Conservation (phyloP, 2,113 vertebrate species). For the Oncorhynchus nerka region DNA sequence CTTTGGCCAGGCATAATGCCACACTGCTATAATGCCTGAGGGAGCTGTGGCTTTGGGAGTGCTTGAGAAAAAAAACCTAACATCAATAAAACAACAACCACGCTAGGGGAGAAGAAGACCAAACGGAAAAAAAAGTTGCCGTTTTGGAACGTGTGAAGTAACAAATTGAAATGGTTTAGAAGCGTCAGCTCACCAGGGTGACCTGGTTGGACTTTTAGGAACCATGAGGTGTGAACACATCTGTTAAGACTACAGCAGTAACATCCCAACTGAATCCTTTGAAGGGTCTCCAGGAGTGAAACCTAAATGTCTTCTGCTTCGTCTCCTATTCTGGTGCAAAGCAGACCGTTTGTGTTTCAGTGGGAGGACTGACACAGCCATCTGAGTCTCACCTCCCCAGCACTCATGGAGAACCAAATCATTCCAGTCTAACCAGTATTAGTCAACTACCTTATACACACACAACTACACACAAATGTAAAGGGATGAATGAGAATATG, state of each 20-base stretch:
- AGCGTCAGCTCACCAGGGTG: conserved; percentile 15
- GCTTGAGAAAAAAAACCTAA: conserved; percentile 6
- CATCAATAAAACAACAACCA: conserved; percentile 38
- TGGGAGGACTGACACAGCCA: too few species aligned
- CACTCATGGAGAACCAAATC: neutral
- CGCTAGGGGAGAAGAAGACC: conserved; percentile 45
- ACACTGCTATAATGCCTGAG: neutral
- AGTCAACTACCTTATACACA: too few species aligned
- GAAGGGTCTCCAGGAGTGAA: too few species aligned
- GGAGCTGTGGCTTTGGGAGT: conserved; percentile 26
- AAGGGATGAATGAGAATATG: too few species aligned
- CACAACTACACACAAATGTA: too few species aligned
- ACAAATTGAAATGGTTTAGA: conserved; percentile 51
- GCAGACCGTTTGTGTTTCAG: too few species aligned
- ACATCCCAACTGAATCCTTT: too few species aligned
- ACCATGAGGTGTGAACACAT: too few species aligned
- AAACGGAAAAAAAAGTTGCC: conserved; percentile 51
- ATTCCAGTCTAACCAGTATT: neutral
- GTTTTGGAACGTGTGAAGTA: conserved; percentile 57
- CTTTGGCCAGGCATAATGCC: neutral
- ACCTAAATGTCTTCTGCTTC: too few species aligned
- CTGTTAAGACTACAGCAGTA: too few species aligned
- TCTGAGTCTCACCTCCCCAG: neutral
- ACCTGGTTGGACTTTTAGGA: conserved; percentile 44
- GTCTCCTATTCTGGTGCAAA: too few species aligned